These are phyloP conservation scores for Neocrepidodera transversa DNA, from an alignment of 2,888 invertebrate genomes.

Conservation along the genomic window DNA sequence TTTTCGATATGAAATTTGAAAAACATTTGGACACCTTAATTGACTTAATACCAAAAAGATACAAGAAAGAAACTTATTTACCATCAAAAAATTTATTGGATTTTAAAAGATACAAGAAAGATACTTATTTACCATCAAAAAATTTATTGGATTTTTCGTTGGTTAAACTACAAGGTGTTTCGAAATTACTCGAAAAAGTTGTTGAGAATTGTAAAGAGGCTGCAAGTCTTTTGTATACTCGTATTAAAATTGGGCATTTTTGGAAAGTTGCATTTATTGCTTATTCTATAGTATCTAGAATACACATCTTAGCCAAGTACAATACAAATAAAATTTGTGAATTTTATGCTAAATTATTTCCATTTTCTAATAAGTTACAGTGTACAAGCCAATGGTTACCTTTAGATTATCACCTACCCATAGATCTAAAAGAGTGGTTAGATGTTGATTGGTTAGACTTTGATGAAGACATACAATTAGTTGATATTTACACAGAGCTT, in stretches of 20 bases:
- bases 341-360: slow-evolving; percentile 58
- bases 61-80: slow-evolving; percentile 46
- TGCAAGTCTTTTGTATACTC: slow-evolving; percentile 54
- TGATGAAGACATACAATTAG: slow-evolving; percentile 44
- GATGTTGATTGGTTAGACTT: slow-evolving; percentile 55
- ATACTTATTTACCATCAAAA: slow-evolving; percentile 57
- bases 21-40: slow-evolving; percentile 48
- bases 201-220: slow-evolving; percentile 55
- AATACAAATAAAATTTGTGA: slow-evolving; percentile 56
- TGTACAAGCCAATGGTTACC: slow-evolving; percentile 58
- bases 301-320: slow-evolving; percentile 57
- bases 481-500: slow-evolving; percentile 39
- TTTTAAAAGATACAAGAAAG: slow-evolving; percentile 49
- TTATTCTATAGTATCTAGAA: slow-evolving; percentile 60
- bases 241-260: slow-evolving; percentile 60
- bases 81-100: slow-evolving; percentile 62
- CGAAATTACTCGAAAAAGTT: slow-evolving; percentile 59
- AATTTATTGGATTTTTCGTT: slow-evolving; percentile 62
- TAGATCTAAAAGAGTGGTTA: slow-evolving; percentile 60
- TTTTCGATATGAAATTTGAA: slow-evolving; percentile 55
- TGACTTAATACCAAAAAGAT: slow-evolving; percentile 39
- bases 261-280: slow-evolving; percentile 59
- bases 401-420: slow-evolving; percentile 54
- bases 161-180: slow-evolving; percentile 61
- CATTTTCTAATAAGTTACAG: slow-evolving; percentile 52